Evolutionary conservation across 2,888 invertebrate species (phyloP).

Genomic region (Chrysolina americana): DNA sequence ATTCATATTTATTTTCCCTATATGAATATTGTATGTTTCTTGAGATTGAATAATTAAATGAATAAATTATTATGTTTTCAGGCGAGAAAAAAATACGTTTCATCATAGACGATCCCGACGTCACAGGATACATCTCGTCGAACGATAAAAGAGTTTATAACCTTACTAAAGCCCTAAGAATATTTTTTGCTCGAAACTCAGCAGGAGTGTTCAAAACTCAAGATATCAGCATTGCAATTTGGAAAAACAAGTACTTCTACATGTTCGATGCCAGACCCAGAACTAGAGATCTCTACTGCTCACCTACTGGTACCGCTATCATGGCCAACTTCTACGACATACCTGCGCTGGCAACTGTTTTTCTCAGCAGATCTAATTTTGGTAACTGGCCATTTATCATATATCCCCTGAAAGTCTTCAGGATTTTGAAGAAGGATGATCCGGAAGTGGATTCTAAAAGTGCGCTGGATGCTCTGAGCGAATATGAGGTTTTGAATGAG

Average conservation of each 20-base stretch:
- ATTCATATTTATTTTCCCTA: too few species aligned
- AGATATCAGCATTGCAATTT: conserved; percentile 71
- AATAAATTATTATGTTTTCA: conserved; percentile 48
- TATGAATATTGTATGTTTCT: too few species aligned
- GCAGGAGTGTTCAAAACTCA: conserved; percentile 71
- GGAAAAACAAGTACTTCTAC: conserved; percentile 75
- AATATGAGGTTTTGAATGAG: conserved; percentile 73
- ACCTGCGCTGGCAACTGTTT: conserved; percentile 70
- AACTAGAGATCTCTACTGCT: conserved; percentile 71
- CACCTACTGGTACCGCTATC: conserved; percentile 73
- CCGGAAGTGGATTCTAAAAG: conserved; percentile 70
- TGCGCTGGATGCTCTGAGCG: conserved; percentile 72
- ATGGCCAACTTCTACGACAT: conserved; percentile 74
- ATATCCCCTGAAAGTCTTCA: conserved; percentile 56
- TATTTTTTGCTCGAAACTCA: conserved; percentile 72
- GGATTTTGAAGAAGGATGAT: conserved; percentile 70
- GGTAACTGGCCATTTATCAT: conserved; percentile 60
- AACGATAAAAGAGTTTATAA: conserved; percentile 65
- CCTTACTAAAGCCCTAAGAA: conserved; percentile 72
- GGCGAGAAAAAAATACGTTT: conserved; percentile 68
- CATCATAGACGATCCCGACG: conserved; percentile 64
- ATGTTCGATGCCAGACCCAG: conserved; percentile 78
- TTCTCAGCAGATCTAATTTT: conserved; percentile 66
- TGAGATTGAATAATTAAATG: too few species aligned
- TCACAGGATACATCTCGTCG: conserved; percentile 65